Evolutionary conservation across 2,888 invertebrate genomes (phyloP).

Genomic region (Eucriotettix oculatus): DNA sequence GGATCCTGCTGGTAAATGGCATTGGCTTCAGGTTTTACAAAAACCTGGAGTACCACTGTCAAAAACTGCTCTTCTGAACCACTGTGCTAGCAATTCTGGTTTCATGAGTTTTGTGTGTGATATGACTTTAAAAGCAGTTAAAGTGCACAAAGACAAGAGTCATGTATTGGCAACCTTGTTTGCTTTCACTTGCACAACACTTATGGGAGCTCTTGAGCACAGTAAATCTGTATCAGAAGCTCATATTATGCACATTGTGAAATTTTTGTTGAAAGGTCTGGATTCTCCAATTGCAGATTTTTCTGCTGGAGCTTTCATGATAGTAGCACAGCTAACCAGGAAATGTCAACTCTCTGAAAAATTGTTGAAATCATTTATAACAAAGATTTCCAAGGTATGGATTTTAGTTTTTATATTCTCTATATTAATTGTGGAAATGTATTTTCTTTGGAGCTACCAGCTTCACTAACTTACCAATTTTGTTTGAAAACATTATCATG

Average conservation of each 20-base stretch:
- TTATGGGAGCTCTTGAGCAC: slow-evolving; percentile 51
- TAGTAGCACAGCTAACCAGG: slow-evolving; percentile 48
- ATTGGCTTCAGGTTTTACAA: slow-evolving; percentile 57
- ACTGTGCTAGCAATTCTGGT: slow-evolving; percentile 43
- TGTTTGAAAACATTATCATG: too few species aligned
- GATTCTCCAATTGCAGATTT: slow-evolving; percentile 50
- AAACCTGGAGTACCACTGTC: slow-evolving; percentile 58
- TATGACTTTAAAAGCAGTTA: slow-evolving; percentile 37
- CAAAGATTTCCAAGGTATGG: slow-evolving; percentile 35
- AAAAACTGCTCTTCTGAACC: slow-evolving; percentile 53
- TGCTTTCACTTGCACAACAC: slow-evolving; percentile 63
- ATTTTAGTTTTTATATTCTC: background rate
- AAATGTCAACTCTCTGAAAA: slow-evolving; percentile 40
- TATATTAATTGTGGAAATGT: too few species aligned
- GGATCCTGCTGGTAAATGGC: slow-evolving; percentile 45
- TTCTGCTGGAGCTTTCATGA: slow-evolving; percentile 54
- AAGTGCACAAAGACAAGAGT: slow-evolving; percentile 39
- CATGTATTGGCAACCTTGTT: slow-evolving; percentile 49
- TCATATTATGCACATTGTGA: slow-evolving; percentile 39
- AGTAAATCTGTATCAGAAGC: slow-evolving; percentile 37
- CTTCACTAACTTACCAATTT: too few species aligned
- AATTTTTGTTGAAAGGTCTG: slow-evolving; percentile 53
- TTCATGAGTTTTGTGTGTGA: slow-evolving; percentile 47
- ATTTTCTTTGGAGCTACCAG: too few species aligned
- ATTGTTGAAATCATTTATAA: slow-evolving; percentile 40